Conservation (phyloP, 2,888 invertebrate genomes). For the Macrophya alboannulata region DNA sequence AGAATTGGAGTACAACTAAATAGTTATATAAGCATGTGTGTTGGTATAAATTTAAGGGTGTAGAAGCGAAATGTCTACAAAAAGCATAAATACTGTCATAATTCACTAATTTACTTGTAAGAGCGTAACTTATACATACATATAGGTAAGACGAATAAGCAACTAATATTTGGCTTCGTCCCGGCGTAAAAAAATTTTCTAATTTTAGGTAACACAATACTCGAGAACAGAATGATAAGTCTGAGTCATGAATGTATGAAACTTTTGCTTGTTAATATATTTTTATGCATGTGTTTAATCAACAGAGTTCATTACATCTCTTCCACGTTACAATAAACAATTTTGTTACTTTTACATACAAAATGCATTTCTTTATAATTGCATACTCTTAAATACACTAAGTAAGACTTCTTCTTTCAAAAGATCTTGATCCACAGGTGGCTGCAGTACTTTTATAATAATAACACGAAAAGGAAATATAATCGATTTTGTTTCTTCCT, state of each 20-base stretch:
- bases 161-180: constrained; percentile 53
- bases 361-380: constrained; percentile 26
- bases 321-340: constrained; percentile 42
- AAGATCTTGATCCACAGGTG: constrained; percentile 4
- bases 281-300: constrained; percentile 47
- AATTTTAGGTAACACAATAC: constrained; percentile 49
- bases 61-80: constrained; percentile 54
- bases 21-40: constrained; percentile 60
- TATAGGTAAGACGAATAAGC: constrained; percentile 43
- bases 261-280: constrained; percentile 54
- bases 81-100: constrained; percentile 47
- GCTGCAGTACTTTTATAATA: constrained; percentile 28
- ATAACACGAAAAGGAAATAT: constrained; percentile 22
- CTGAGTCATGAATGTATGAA: constrained; percentile 54
- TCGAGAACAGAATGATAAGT: constrained; percentile 55
- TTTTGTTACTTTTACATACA: constrained; percentile 55
- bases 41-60: constrained; percentile 63
- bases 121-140: constrained; percentile 44
- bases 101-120: constrained; percentile 53
- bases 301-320: constrained; percentile 44
- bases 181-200: constrained; percentile 41
- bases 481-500: neutral
- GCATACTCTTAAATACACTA: constrained; percentile 27
- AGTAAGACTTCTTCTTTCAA: constrained; percentile 27
- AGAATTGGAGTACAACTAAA: constrained; percentile 53